Conservation (phyloP, 2,113 vertebrate genomes). For the Xiphorhynchus elegans region DNA sequence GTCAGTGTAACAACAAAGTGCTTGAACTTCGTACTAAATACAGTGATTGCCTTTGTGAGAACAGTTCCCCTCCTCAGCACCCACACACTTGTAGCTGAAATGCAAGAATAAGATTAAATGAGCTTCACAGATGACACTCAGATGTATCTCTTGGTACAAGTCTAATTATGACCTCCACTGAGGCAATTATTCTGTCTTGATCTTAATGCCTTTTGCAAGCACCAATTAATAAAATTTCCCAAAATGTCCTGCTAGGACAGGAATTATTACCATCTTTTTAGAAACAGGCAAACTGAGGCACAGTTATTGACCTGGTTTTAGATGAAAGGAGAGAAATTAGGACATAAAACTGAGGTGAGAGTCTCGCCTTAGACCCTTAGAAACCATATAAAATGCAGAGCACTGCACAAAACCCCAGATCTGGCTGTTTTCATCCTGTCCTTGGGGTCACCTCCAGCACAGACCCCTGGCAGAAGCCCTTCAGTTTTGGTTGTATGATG, state of each 20-base stretch:
- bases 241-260: slow-evolving; percentile 11
- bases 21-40: background rate
- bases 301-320: slow-evolving; percentile 47
- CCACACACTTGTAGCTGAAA: background rate
- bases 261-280: slow-evolving; percentile 27
- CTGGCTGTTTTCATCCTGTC: fast-evolving
- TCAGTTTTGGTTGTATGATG: background rate
- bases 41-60: background rate
- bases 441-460: background rate
- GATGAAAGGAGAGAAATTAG: slow-evolving; percentile 1
- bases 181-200: slow-evolving; percentile 40
- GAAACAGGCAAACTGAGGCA: slow-evolving; percentile 31
- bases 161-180: slow-evolving; percentile 36
- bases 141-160: background rate
- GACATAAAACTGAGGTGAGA: background rate
- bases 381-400: background rate
- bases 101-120: background rate
- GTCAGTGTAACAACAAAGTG: background rate
- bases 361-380: background rate
- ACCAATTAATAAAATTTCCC: slow-evolving; percentile 50
- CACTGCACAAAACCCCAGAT: fast-evolving
- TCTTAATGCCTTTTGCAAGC: slow-evolving; percentile 23
- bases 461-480: background rate
- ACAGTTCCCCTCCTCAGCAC: background rate
- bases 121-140: background rate